Evolutionary conservation across 2,113 vertebrate species (phyloP).

Genomic region (Amphiprion ocellaris): DNA sequence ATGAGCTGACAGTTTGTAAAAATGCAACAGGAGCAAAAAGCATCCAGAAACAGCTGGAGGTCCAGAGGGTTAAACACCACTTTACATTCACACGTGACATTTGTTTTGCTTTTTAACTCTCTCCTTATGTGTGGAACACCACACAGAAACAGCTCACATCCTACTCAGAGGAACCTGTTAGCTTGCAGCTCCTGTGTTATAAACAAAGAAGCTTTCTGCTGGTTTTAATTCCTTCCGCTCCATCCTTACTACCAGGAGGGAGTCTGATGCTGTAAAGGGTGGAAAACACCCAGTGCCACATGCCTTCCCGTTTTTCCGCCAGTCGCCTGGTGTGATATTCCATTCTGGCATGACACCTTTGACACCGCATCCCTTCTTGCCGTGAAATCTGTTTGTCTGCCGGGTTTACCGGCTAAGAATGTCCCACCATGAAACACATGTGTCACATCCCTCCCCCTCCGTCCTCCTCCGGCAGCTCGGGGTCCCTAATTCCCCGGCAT

Average conservation of each 20-base stretch:
- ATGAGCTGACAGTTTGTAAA: too few relatives aligned
- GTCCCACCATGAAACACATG: constrained; percentile 53
- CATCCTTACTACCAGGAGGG: constrained; percentile 18
- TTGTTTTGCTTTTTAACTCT: not conserved
- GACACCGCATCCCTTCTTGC: constrained; percentile 67
- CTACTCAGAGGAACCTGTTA: constrained; percentile 46
- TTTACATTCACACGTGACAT: not conserved
- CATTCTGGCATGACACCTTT: constrained; percentile 66
- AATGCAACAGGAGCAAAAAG: too few relatives aligned
- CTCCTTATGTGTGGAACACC: too few relatives aligned
- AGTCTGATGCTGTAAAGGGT: constrained; percentile 14
- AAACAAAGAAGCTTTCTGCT: constrained; percentile 14
- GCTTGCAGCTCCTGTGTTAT: constrained; percentile 47
- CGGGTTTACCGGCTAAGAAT: constrained; percentile 65
- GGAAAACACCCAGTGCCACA: constrained; percentile 31
- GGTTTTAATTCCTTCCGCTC: constrained; percentile 17
- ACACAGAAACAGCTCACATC: constrained; percentile 20
- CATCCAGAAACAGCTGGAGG: too few relatives aligned
- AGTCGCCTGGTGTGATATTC: constrained; percentile 44
- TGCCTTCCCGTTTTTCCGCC: constrained; percentile 31
- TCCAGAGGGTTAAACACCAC: not conserved
- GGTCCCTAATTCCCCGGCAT: constrained; percentile 66
- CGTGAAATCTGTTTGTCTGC: constrained; percentile 80
- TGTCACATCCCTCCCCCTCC: constrained; percentile 64
- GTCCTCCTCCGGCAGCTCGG: constrained; percentile 55